Evolutionary conservation across 2,888 invertebrate species (phyloP).

Genomic region (Bruchidius siliquastri): DNA sequence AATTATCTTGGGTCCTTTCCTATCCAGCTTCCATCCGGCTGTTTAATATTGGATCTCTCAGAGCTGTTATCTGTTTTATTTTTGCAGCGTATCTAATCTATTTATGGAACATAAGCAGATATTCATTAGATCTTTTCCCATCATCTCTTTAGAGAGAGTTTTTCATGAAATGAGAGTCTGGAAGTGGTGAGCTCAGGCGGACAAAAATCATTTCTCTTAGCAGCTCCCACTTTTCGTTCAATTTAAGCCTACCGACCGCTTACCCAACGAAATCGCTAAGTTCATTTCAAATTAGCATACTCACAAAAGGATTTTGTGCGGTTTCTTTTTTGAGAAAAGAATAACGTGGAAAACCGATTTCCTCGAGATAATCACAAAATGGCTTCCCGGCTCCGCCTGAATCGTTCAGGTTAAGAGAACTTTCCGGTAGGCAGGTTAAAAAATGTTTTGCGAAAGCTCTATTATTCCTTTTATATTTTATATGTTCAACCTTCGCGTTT

Average conservation of each 20-base stretch:
- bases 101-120: too few relatives aligned
- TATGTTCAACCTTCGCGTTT: constrained; percentile 23
- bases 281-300: not conserved
- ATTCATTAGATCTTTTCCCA: too few relatives aligned
- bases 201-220: not conserved
- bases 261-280: not conserved
- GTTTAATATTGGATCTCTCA: too few relatives aligned
- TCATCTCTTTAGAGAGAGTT: too few relatives aligned
- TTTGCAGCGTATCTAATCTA: too few relatives aligned
- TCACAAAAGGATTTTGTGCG: not conserved
- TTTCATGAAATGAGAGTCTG: not conserved
- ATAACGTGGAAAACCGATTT: not conserved
- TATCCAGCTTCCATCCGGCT: too few relatives aligned
- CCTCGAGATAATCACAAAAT: not conserved
- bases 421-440: not conserved
- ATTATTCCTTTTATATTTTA: constrained; percentile 21
- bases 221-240: not conserved
- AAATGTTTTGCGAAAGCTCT: constrained; percentile 15
- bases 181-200: not conserved
- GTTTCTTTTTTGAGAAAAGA: not conserved
- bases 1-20: too few relatives aligned
- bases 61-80: too few relatives aligned
- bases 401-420: not conserved
- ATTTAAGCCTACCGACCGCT: not conserved
- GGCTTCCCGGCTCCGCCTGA: not conserved